Conservation (phyloP, 2,113 vertebrate genomes). For the Notiomystis cincta region DNA sequence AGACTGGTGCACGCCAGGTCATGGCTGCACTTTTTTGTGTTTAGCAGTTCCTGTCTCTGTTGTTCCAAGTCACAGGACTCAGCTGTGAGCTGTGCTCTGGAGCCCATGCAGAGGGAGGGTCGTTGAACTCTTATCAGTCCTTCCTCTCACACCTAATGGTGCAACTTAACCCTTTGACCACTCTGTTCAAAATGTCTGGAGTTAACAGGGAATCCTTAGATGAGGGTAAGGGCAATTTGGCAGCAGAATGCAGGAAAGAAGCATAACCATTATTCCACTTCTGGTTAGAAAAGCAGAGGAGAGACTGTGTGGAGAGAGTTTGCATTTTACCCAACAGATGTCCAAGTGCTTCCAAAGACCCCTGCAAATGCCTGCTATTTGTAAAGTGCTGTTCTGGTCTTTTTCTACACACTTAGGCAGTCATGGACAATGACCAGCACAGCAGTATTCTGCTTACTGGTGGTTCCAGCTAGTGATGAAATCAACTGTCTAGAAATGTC, state of each 20-base stretch:
- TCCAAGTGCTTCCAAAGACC: background rate
- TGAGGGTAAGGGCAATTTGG: background rate
- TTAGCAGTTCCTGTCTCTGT: background rate
- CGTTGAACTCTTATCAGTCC: background rate
- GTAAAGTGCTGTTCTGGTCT: background rate
- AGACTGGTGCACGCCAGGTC: fast-evolving
- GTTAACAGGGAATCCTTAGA: background rate
- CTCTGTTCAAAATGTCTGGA: background rate
- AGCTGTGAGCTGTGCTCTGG: background rate
- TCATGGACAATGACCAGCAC: background rate
- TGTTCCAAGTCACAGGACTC: background rate
- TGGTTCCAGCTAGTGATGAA: background rate
- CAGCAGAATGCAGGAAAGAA: background rate
- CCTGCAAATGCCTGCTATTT: background rate
- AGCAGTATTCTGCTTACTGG: background rate
- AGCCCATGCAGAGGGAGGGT: background rate
- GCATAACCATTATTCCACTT: background rate
- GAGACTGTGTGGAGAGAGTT: background rate
- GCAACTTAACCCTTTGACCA: background rate
- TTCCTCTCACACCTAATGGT: background rate
- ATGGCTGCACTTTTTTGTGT: background rate
- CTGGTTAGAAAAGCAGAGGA: background rate
- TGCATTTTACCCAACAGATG: background rate
- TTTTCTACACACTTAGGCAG: background rate
- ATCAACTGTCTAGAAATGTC: background rate